Conservation (phyloP, 2,113 vertebrate species). For the Chaetura pelagica region DNA sequence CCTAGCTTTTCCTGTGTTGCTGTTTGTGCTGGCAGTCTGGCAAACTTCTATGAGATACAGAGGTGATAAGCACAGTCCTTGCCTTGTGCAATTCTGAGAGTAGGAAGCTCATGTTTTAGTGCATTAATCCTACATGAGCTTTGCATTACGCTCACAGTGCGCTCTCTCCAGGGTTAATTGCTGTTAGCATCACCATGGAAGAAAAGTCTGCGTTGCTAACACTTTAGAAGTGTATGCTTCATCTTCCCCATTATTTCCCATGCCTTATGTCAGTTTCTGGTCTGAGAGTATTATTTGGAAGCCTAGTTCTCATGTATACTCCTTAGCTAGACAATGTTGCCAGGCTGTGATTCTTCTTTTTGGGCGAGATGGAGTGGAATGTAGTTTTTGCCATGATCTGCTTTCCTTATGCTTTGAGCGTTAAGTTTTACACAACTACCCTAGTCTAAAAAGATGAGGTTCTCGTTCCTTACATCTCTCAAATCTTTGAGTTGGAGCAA, state of each 20-base stretch:
- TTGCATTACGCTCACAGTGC: neutral
- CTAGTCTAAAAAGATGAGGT: neutral
- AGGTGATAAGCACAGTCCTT: neutral
- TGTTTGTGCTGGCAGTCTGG: slow-evolving; percentile 45
- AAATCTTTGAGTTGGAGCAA: neutral
- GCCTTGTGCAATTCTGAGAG: neutral
- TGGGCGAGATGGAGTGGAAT: neutral
- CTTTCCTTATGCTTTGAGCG: neutral
- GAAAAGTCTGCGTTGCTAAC: neutral
- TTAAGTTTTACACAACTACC: neutral
- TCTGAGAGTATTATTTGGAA: neutral
- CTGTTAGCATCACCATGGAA: neutral
- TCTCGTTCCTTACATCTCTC: neutral
- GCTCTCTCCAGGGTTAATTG: neutral
- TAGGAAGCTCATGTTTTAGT: neutral
- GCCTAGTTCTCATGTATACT: neutral
- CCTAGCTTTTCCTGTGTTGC: slow-evolving; percentile 23
- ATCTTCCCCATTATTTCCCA: neutral
- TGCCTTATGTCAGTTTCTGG: neutral
- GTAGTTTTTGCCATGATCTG: neutral
- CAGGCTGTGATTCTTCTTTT: neutral
- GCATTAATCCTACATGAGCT: neutral
- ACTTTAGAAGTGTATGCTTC: neutral
- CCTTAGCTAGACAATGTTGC: neutral
- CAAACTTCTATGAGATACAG: neutral